Evolutionary conservation across 2,888 invertebrate species (phyloP).

Genomic region (Thereva unica): DNA sequence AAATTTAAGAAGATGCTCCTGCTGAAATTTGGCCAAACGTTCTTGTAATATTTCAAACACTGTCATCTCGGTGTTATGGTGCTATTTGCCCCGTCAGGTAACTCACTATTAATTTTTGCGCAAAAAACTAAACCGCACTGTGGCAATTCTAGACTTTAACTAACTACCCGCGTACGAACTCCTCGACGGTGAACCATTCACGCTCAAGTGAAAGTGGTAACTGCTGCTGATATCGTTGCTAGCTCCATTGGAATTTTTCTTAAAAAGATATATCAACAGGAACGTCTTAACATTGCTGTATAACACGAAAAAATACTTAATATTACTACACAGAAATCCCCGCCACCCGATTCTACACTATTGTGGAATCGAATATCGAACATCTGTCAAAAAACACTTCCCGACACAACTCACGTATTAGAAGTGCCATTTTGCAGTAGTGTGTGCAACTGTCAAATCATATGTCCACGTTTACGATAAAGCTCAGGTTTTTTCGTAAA

Average conservation of each 20-base stretch:
- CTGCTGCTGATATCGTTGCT: slow-evolving; percentile 33
- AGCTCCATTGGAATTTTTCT: slow-evolving; percentile 30
- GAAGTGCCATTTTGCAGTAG: too few species aligned
- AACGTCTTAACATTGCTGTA: too few species aligned
- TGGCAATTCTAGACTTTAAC: slow-evolving; percentile 9
- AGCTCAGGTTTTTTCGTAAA: too few species aligned
- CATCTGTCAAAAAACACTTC: too few species aligned
- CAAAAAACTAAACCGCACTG: slow-evolving; percentile 17
- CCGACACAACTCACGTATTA: too few species aligned
- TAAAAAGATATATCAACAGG: too few species aligned
- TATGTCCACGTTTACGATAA: too few species aligned
- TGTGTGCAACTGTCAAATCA: too few species aligned
- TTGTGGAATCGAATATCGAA: too few species aligned
- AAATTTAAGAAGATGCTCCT: slow-evolving; percentile 80
- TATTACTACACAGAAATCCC: too few species aligned
- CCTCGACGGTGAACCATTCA: slow-evolving; percentile 37
- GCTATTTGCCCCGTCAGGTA: not conserved
- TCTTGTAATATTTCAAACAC: slow-evolving; percentile 61
- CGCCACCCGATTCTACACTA: too few species aligned
- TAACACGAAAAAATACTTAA: too few species aligned
- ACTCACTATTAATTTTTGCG: slow-evolving; percentile 1
- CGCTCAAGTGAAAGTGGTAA: slow-evolving; percentile 44
- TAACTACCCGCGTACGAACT: slow-evolving; percentile 8
- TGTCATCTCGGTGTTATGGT: slow-evolving; percentile 56
- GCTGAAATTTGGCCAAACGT: slow-evolving; percentile 66